These are phyloP conservation scores for Keiferia lycopersicella DNA, from an alignment of 2,888 invertebrate species.

Conservation along the genomic window DNA sequence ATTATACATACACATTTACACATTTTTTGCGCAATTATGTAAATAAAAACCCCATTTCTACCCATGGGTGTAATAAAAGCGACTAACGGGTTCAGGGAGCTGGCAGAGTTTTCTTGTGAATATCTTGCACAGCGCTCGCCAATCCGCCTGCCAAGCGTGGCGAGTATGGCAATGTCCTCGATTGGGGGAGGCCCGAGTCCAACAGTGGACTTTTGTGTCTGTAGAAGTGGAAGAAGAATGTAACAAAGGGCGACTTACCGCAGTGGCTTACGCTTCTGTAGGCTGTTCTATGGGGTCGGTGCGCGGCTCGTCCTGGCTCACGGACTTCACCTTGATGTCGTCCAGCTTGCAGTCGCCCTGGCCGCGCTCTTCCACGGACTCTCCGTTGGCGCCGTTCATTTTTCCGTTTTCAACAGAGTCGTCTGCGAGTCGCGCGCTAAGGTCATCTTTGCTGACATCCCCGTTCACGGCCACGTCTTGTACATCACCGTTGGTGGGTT, in stretches of 20 bases:
- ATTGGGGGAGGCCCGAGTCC: too few relatives aligned
- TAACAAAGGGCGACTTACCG: conserved; percentile 52
- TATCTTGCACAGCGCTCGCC: too few relatives aligned
- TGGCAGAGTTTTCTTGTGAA: too few relatives aligned
- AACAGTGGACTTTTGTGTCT: too few relatives aligned
- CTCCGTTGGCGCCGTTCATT: conserved; percentile 57
- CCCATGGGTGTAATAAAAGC: too few relatives aligned
- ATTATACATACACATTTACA: too few relatives aligned
- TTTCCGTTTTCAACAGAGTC: conserved; percentile 64
- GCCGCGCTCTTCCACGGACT: conserved; percentile 48
- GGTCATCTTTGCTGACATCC: conserved; percentile 55
- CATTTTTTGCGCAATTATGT: too few relatives aligned
- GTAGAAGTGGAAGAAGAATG: too few relatives aligned
- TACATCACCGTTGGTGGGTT: conserved; percentile 56
- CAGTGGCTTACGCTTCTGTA: conserved; percentile 74
- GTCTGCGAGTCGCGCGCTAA: conserved; percentile 62
- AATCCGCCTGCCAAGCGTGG: too few relatives aligned
- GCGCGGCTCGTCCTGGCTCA: conserved; percentile 71
- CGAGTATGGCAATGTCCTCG: too few relatives aligned
- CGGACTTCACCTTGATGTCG: conserved; percentile 81
- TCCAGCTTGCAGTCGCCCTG: conserved; percentile 65
- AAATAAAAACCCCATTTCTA: too few relatives aligned
- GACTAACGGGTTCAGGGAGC: too few relatives aligned
- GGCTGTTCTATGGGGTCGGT: conserved; percentile 74
- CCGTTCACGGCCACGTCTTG: conserved; percentile 52